These are phyloP conservation scores for Planiliza haematocheilus DNA, from an alignment of 2,113 vertebrate genomes.

Conservation along the genomic window DNA sequence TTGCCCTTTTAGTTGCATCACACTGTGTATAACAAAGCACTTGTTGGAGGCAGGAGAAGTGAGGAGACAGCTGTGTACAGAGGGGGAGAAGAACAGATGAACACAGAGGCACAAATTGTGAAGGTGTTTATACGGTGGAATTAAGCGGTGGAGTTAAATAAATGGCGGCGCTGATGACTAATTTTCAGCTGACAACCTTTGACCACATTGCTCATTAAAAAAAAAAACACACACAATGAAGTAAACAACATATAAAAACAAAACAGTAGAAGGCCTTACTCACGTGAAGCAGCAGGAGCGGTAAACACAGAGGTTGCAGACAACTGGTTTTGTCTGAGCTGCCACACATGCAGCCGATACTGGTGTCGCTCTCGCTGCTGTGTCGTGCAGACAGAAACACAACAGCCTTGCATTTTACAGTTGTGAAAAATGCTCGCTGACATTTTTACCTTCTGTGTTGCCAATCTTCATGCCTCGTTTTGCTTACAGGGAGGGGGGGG, in stretches of 20 bases:
- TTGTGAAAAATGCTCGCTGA: background rate
- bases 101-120: background rate
- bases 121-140: background rate
- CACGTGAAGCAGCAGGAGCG: background rate
- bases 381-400: background rate
- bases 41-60: background rate
- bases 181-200: constrained; percentile 1
- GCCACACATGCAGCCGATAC: background rate
- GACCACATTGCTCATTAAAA: background rate
- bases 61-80: background rate
- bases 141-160: too few species aligned
- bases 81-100: background rate
- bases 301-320: background rate
- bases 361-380: background rate
- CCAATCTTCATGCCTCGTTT: background rate
- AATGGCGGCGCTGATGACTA: background rate
- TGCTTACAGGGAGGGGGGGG: background rate
- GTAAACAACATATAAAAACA: background rate
- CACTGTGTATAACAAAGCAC: background rate
- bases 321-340: constrained; percentile 1
- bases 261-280: background rate
- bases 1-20: background rate
- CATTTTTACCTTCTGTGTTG: background rate
- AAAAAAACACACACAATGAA: background rate
- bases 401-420: background rate